Conservation (phyloP, 2,888 invertebrate genomes). For the Muschampia plurimacula region DNA sequence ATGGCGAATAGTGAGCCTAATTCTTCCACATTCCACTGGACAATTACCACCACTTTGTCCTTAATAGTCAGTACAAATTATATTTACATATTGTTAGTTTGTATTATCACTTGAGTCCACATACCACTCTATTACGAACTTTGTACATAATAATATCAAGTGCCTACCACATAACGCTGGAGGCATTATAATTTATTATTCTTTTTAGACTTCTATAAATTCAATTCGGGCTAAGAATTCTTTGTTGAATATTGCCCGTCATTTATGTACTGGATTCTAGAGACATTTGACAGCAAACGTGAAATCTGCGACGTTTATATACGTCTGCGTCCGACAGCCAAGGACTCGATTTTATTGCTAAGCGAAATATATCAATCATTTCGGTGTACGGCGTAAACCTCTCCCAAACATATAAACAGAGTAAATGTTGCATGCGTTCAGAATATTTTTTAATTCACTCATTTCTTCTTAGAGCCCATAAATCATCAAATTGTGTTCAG, state of each 20-base stretch:
- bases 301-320: conserved; percentile 34
- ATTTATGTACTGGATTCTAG: conserved; percentile 25
- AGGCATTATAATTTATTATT: conserved; percentile 16
- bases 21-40: no score
- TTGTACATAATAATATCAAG: background rate
- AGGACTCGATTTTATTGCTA: conserved; percentile 29
- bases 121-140: background rate
- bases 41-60: no score
- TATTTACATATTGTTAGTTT: no score
- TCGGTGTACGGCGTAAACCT: background rate
- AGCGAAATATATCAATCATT: conserved; percentile 37
- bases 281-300: conserved; percentile 23
- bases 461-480: background rate
- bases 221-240: conserved; percentile 9
- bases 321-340: conserved; percentile 21
- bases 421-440: background rate
- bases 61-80: no score
- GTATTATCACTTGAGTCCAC: background rate
- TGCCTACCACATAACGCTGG: background rate
- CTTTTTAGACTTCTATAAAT: conserved; percentile 27
- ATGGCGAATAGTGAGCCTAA: no score
- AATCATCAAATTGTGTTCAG: background rate
- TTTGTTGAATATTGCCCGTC: conserved; percentile 21
- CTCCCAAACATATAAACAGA: background rate
- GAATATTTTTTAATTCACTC: background rate